Evolutionary conservation across 2,797 vertebrate genomes (phyloP), one percentile per base, ranked within the genome.

Genomic region (Ctenopoma multispine): DNA sequence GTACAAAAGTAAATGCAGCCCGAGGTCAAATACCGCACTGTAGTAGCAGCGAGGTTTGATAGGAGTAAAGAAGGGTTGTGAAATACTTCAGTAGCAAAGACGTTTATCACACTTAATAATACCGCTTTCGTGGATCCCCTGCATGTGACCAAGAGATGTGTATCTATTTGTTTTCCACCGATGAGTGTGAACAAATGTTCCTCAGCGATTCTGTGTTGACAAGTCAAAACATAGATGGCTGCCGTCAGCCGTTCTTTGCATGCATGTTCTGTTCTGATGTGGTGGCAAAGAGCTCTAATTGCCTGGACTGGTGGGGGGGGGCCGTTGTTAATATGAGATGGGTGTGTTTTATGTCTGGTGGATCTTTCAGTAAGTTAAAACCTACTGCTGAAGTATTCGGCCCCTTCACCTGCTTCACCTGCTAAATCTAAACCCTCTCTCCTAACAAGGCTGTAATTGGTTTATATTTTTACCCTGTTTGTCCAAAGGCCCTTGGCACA

Each of bases 401-500:
- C 36, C 17, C 9, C 15, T 18, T 47, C 57, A 56, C 2, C 21
- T 10, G 62, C 41, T 34, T 83, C 65, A 10, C 48, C 57, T 34
- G 21, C 66, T 88, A 83, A 65, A 58, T 87, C 86, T 79, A 75
- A 41, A n/a, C n/a, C 87, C 63, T 75, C 76, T 77, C 58, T 56
- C 51, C 68, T 76, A 86, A 75, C 83, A 77, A 72, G 77, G 53
- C 75, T 68, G 70, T 74, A 85, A 87, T 83, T 90, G 83, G 85
- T 79, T 81, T 78, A 70, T 88, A 90, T 91, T 91, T 89, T 88
- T 80, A 90, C 86, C 81, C 73, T 66, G 82, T 90, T 90, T 91
- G 87, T 86, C 85, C 85, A 88, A 89, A 92, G 90, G 87, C 91
- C 87, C 75, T 87, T 82, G 79, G 83, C 89, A 90, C 84, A 88